Base-by-base conservation (phyloP, 2,888 invertebrate species). In the Cataglyphis altisquamis region DNA sequence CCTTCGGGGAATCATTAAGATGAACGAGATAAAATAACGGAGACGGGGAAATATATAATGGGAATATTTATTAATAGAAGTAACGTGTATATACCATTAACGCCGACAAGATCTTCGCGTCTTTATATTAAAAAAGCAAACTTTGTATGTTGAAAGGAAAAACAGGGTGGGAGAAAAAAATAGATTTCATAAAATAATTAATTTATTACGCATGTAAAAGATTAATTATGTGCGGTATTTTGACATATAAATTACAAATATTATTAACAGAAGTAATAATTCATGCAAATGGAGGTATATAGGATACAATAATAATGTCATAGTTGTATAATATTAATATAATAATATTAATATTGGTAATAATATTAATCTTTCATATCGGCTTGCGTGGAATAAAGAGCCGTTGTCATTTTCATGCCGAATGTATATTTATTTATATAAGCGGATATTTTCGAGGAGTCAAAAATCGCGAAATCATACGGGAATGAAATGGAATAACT, bases 371-470 rank as follows among this genome's bases (percentile, higher is more conserved):
- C 15, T 45, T 66, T 66, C 52, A 25, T 18, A 52, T 75, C 36
- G 52, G 48, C 52, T 66, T 36, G 52, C 10, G 3, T 66, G 21
- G 32, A 25, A 63, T 32, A 64, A 36, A 66, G 32, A 25, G 9
- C 12, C 15, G 52, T n/a, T 36, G 25, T 67, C 25, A 67, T 52
- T 77, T 77, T 39, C 52, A 39, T 8, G 12, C n/a, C 52, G 18
- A 36, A 41, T 55, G 5, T 18, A 25, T 12, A 21, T 29, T 18
- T 36, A n/a, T n/a, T n/a, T 29, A 12, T 55, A 29, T 77, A 29
- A 41, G 29, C 55, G 68, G 25, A 77, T 77, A 77, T 77, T 77
- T 67, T 77, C 41, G 68, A 77, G 55, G 15, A 55, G 39, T 77
- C 67, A 67, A 77, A 55, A 67, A 55, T 77, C 67, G 77, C 36